A percentile compares a stretch with the other conserved stretches of the same genome.
These are phyloP conservation scores for Sinopyrophorus schimmeli DNA, from an alignment of 2,888 invertebrate genomes.

Conservation along the genomic window DNA sequence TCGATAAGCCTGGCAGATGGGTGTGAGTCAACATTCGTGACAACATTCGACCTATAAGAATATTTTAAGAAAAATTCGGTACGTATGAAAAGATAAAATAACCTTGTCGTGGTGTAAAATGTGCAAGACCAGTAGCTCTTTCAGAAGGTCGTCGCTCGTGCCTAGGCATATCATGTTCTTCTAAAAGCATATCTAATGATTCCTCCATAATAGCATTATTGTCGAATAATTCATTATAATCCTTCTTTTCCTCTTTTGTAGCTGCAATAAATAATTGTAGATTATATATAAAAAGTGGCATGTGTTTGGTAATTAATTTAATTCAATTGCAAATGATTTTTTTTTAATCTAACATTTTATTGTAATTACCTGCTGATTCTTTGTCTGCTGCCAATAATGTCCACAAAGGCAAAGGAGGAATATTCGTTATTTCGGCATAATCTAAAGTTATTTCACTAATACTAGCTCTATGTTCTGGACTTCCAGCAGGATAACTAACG, in stretches of 20 bases:
- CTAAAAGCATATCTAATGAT: slow-evolving; percentile 76
- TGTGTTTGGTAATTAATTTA: slow-evolving; percentile 3
- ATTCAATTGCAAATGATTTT: background rate
- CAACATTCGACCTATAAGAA: slow-evolving; percentile 68
- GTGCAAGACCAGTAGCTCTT: slow-evolving; percentile 63
- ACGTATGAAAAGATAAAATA: no score
- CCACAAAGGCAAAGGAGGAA: slow-evolving; percentile 96
- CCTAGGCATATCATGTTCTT: slow-evolving; percentile 64
- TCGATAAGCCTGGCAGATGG: slow-evolving; percentile 91
- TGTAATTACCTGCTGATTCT: slow-evolving; percentile 64
- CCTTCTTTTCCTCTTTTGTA: slow-evolving; percentile 58
- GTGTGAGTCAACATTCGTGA: slow-evolving; percentile 93
- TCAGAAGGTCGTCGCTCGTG: slow-evolving; percentile 56
- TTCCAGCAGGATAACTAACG: slow-evolving; percentile 81
- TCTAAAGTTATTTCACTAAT: slow-evolving; percentile 88
- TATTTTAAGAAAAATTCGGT: background rate
- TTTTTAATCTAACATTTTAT: slow-evolving; percentile 1
- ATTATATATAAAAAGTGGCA: no score
- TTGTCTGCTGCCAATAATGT: slow-evolving; percentile 93
- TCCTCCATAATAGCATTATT: slow-evolving; percentile 76
- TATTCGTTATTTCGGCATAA: slow-evolving; percentile 96
- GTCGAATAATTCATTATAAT: slow-evolving; percentile 91
- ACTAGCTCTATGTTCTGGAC: slow-evolving; percentile 78
- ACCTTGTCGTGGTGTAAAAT: slow-evolving; percentile 84
- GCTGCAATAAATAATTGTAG: slow-evolving; percentile 49